These are phyloP conservation scores for Drosophila pruinosa DNA, from an alignment of 1,140 invertebrate species.

Conservation along the genomic window DNA sequence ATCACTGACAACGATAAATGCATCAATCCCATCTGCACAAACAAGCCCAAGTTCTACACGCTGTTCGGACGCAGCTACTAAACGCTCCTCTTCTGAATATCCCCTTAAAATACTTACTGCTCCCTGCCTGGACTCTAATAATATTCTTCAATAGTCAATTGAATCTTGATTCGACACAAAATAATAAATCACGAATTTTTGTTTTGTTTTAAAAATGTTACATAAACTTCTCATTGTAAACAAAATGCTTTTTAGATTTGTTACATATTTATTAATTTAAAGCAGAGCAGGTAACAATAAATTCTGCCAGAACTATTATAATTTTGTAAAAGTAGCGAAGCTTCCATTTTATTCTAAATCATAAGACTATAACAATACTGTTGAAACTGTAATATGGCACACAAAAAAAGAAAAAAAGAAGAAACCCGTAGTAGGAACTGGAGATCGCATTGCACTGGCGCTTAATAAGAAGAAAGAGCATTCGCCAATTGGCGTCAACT, in stretches of 20 bases:
- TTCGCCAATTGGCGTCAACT: too few species aligned
- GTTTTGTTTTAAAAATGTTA: background rate
- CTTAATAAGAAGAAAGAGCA: too few species aligned
- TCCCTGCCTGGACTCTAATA: constrained; percentile 22
- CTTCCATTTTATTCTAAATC: too few species aligned
- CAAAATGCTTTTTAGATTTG: background rate
- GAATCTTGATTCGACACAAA: background rate
- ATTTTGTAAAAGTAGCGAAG: too few species aligned
- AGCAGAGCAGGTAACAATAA: too few species aligned
- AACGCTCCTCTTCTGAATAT: background rate
- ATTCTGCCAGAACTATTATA: too few species aligned
- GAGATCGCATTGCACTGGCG: too few species aligned
- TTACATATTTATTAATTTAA: too few species aligned
- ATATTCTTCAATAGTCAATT: constrained; percentile 19
- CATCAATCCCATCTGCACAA: constrained; percentile 93
- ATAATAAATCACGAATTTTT: constrained; percentile 11
- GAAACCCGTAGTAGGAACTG: too few species aligned
- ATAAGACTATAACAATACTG: too few species aligned
- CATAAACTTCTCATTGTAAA: background rate
- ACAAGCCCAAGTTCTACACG: constrained; percentile 93
- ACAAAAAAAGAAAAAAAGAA: too few species aligned
- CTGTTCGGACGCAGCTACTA: constrained; percentile 98
- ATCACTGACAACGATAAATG: constrained; percentile 88
- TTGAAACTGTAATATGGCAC: too few species aligned
- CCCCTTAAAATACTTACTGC: background rate